These are phyloP conservation scores for Variabilichromis moorii DNA, from an alignment of 2,113 vertebrate genomes.

Conservation along the genomic window DNA sequence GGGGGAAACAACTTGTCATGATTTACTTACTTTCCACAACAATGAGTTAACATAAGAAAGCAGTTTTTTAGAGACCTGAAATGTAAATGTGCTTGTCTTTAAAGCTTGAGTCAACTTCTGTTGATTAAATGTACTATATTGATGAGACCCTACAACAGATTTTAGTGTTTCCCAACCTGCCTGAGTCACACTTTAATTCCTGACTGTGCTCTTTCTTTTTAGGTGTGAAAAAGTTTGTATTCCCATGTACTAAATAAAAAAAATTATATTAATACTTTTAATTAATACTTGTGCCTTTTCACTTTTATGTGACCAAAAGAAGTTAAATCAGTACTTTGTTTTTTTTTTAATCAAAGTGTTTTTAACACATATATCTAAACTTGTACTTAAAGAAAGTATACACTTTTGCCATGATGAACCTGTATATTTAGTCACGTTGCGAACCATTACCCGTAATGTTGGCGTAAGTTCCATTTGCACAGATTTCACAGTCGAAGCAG, in stretches of 20 bases:
- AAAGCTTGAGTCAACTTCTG: not conserved
- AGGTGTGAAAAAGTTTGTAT: not conserved
- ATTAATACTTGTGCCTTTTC: not conserved
- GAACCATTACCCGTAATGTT: conserved; percentile 69
- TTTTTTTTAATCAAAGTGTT: not conserved
- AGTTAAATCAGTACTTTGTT: not conserved
- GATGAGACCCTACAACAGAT: not conserved
- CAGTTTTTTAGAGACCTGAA: not conserved
- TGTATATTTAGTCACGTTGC: not conserved
- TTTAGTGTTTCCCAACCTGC: not conserved
- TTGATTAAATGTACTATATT: not conserved
- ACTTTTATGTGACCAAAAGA: not conserved
- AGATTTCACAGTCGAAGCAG: conserved; percentile 76
- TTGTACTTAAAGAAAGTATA: not conserved
- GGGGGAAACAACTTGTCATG: not conserved
- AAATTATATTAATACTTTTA: not conserved
- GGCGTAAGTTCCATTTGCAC: conserved; percentile 68
- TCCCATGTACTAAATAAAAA: not conserved
- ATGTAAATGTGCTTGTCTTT: not conserved
- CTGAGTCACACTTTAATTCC: not conserved
- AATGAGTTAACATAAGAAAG: not conserved
- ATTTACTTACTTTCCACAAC: not conserved
- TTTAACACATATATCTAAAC: not conserved
- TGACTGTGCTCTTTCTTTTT: not conserved
- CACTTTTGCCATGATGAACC: not conserved